Conservation (phyloP, 1,140 invertebrate species). For the Drosophila obscura region DNA sequence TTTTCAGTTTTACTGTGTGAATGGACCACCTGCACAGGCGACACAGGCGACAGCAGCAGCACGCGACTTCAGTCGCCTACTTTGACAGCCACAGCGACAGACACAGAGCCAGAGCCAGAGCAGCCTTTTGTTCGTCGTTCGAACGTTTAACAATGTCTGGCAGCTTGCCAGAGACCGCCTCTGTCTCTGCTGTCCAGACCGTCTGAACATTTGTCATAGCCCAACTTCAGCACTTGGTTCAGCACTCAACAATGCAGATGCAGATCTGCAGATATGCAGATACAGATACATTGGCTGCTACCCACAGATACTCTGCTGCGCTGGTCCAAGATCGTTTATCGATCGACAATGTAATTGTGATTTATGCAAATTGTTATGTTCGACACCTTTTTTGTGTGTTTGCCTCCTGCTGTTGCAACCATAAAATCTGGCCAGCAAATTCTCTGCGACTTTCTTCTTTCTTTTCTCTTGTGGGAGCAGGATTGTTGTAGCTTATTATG, state of each 20-base stretch:
- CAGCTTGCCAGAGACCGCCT: constrained; percentile 39
- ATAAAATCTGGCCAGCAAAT: constrained; percentile 31
- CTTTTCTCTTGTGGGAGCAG: constrained; percentile 13
- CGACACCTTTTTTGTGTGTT: constrained; percentile 56
- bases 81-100: constrained; percentile 28
- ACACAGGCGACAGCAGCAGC: constrained; percentile 14
- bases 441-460: constrained; percentile 51
- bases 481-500: constrained; percentile 44
- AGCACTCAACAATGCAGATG: constrained; percentile 44
- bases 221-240: constrained; percentile 17
- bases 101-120: too few relatives aligned
- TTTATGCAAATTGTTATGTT: constrained; percentile 73
- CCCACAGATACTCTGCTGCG: constrained; percentile 10
- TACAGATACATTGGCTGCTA: constrained; percentile 10
- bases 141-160: constrained; percentile 66
- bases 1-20: too few relatives aligned
- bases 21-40: constrained; percentile 56
- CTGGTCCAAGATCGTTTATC: constrained; percentile 65
- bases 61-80: constrained; percentile 37
- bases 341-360: constrained; percentile 79
- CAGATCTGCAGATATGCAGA: constrained; percentile 26
- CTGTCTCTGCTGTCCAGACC: constrained; percentile 16
- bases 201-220: constrained; percentile 59
- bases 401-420: constrained; percentile 21
- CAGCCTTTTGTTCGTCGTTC: constrained; percentile 60